A percentile compares a stretch with the other conserved stretches of the same genome.
phyloP scores from a whole-genome alignment of 2,888 invertebrate species.

The Cataglyphis altisquamis region DNA sequence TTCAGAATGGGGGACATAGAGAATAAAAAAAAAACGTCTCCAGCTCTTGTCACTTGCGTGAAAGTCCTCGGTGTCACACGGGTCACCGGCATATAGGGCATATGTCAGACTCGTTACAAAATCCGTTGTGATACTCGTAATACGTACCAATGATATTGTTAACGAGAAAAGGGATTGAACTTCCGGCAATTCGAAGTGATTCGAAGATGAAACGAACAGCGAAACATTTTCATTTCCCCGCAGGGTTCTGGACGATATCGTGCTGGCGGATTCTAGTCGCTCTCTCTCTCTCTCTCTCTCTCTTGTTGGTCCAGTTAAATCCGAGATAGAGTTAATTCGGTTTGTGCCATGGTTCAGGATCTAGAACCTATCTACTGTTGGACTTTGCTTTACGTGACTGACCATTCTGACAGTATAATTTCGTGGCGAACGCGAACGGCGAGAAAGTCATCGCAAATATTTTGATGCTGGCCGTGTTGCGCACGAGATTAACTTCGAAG shows the following conservation, averaged over 20 bases:
- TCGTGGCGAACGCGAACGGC: constrained; percentile 11
- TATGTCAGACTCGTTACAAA: constrained; percentile 37
- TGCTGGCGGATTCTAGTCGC: neutral
- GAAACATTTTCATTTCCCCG: constrained; percentile 61
- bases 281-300: constrained; percentile 29
- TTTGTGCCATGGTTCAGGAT: constrained; percentile 44
- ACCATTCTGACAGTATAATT: constrained; percentile 53
- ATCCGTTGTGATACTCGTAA: constrained; percentile 17
- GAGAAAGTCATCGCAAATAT: constrained; percentile 12
- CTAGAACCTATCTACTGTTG: constrained; percentile 26
- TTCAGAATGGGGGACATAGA: neutral
- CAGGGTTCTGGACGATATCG: constrained; percentile 50
- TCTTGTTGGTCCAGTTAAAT: constrained; percentile 58
- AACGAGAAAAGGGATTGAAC: constrained; percentile 52
- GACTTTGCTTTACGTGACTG: constrained; percentile 53
- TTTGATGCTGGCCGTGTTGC: neutral
- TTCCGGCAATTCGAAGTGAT: constrained; percentile 47
- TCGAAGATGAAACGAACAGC: constrained; percentile 58
- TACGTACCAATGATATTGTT: constrained; percentile 54
- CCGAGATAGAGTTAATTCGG: constrained; percentile 58
- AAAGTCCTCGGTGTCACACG: constrained; percentile 28
- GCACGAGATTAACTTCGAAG: neutral
- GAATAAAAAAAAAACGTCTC: constrained; percentile 45
- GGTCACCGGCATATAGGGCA: constrained; percentile 35
- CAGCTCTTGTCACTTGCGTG: constrained; percentile 30